phyloP scores from a whole-genome alignment of 2,113 vertebrate genomes.

The Bufo gargarizans region DNA sequence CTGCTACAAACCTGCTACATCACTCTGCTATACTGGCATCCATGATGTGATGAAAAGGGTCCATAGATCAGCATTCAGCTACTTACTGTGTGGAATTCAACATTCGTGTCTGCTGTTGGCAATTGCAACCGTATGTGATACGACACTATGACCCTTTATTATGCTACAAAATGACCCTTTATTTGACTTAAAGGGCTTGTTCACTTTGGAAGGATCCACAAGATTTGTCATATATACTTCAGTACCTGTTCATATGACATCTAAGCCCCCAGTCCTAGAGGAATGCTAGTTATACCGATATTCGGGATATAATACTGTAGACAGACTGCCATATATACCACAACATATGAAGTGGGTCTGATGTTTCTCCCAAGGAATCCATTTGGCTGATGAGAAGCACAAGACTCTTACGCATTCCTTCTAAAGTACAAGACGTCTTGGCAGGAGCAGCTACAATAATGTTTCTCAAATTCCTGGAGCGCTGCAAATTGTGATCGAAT shows the following conservation, averaged over 20 bases:
- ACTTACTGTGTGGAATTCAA: no score
- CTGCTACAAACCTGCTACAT: no score
- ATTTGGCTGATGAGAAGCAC: not conserved
- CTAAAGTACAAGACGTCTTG: not conserved
- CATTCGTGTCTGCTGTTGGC: no score
- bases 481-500: constrained; percentile 10
- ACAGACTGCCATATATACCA: not conserved
- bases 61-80: no score
- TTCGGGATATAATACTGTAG: not conserved
- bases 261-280: no score
- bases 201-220: not conserved
- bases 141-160: no score
- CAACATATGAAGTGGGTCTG: not conserved
- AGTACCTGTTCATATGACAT: not conserved
- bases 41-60: no score
- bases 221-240: not conserved
- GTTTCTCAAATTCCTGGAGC: constrained; percentile 21
- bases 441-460: not conserved
- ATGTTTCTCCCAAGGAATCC: not conserved
- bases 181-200: not conserved
- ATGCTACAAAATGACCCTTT: not conserved
- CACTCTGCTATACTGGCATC: no score
- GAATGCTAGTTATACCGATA: not conserved
- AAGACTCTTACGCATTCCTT: not conserved
- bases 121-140: no score